Base-by-base conservation (phyloP, 1,140 invertebrate species). In the Philotrypesis tridentata region DNA sequence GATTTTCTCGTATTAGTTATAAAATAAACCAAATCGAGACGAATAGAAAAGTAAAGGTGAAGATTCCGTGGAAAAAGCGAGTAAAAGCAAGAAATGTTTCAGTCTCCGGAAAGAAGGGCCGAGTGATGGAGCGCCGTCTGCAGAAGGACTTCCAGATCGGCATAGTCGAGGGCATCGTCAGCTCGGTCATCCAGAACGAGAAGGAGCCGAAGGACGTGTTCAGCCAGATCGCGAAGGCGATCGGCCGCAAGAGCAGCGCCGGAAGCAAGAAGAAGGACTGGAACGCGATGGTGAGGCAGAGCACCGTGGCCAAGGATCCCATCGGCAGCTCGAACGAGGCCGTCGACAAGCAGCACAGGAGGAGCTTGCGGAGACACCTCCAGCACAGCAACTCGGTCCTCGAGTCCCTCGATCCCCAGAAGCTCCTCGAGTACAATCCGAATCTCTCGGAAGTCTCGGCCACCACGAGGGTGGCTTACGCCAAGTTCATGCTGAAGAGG, bases 111-210 rank as follows among this genome's bases (percentile, higher is more conserved):
- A 97, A 96, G 87, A 97, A 97, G 89, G 96, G 96, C 5, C 94
- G 96, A 86, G 94, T 96, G 1, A 96, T 96, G 95, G 96, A 97
- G 87, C 93, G 96, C 31, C 93, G 96, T 71, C 93, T 97, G 21
- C 92, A 97, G n/a, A 97, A 97, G 89, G 96, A 97, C 90, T 97
- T 97, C 94, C 96, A 96, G 86, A 97, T 97, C 82, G 96, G 96
- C 9, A 94, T 97, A 71, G 96, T 97, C 1, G 96, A 97, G 89
- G 95, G 95, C 14, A 94, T 96, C n/a, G 94, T 96, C 17, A 95
- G 94, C 79, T 94, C 95, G 75, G 95, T 95, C 11, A 94, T 95
- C 43, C 93, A 94, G 4, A 93, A 87, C 40, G 93, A 95, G 63
- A 95, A 94, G 81, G 94, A 94, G 40, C 93, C 95, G 0, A 95